Conservation (phyloP, 2,888 invertebrate species). For the Orchestes rusci region DNA sequence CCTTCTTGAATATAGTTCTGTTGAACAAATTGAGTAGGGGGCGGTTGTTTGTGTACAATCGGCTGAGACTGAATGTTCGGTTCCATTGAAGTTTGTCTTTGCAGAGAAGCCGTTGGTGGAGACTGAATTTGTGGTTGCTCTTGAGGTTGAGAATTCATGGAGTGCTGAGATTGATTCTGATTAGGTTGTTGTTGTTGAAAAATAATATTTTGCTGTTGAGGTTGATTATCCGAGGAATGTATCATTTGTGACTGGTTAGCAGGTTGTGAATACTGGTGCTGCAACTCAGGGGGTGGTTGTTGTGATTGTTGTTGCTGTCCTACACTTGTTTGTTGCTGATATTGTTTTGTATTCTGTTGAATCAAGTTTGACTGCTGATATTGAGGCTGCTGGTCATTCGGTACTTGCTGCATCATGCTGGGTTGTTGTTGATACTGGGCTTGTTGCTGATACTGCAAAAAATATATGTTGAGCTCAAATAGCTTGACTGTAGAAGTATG, state of each 20-base stretch:
- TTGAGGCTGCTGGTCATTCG: slow-evolving; percentile 18
- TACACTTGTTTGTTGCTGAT: slow-evolving; percentile 25
- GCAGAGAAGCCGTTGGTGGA: slow-evolving; percentile 29
- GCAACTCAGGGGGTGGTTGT: slow-evolving; percentile 13
- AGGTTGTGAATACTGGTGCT: slow-evolving; percentile 17
- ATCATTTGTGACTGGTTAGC: slow-evolving; percentile 7
- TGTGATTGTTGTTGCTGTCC: slow-evolving; percentile 13
- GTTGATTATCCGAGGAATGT: slow-evolving; percentile 16
- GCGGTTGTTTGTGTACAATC: slow-evolving; percentile 36
- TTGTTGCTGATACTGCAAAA: slow-evolving; percentile 8
- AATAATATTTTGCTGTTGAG: slow-evolving; percentile 11
- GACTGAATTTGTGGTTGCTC: slow-evolving; percentile 16
- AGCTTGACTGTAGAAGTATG: no score
- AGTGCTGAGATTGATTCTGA: slow-evolving; percentile 5
- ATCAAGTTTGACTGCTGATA: slow-evolving; percentile 16
- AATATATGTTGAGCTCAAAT: not conserved
- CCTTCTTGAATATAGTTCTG: slow-evolving; percentile 38
- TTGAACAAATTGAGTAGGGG: slow-evolving; percentile 37
- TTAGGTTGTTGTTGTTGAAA: slow-evolving; percentile 8
- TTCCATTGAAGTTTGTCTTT: slow-evolving; percentile 33
- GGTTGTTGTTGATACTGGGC: slow-evolving; percentile 25
- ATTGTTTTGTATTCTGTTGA: slow-evolving; percentile 16
- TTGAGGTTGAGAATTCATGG: not conserved
- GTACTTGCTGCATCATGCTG: slow-evolving; percentile 9
- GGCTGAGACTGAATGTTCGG: slow-evolving; percentile 35